Conservation (phyloP, 1,140 invertebrate genomes). For the Dinoponera quadriceps region DNA sequence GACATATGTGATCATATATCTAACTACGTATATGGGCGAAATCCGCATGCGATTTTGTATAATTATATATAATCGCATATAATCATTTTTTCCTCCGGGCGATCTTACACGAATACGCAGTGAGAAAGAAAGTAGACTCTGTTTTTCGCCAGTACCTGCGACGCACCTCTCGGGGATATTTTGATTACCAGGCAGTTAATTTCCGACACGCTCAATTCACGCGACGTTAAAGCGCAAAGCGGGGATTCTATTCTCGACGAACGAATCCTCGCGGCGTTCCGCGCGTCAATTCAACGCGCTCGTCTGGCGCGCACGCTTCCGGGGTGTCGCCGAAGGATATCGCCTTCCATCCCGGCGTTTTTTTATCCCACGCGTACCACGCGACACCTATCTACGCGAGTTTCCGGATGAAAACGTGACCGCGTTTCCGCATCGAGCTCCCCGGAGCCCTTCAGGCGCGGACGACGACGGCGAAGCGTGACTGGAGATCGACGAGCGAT, state of each 20-base stretch:
- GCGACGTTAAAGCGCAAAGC: constrained; percentile 25
- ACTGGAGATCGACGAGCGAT: constrained; percentile 19
- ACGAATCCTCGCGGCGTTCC: constrained; percentile 40
- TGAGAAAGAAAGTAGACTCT: too few relatives aligned
- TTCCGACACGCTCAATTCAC: constrained; percentile 3
- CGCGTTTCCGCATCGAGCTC: constrained; percentile 44
- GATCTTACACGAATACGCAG: too few relatives aligned
- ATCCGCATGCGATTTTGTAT: too few relatives aligned
- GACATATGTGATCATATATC: too few relatives aligned
- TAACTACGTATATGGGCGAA: too few relatives aligned
- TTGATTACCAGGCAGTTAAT: not conserved
- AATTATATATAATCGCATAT: too few relatives aligned
- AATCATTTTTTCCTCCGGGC: too few relatives aligned
- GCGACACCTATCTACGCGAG: constrained; percentile 47
- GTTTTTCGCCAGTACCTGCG: too few relatives aligned
- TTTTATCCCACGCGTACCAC: constrained; percentile 65
- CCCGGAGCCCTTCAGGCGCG: not conserved
- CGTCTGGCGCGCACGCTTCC: constrained; percentile 48
- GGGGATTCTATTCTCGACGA: constrained; percentile 38
- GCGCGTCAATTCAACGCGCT: constrained; percentile 57
- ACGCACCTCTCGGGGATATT: not conserved
- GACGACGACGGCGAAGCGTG: not conserved
- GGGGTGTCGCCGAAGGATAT: constrained; percentile 64
- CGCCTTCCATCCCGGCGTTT: constrained; percentile 60
- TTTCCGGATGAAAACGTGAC: constrained; percentile 54